Conservation (phyloP, 1,140 invertebrate genomes). For the Thalassaphorura encarpata region DNA sequence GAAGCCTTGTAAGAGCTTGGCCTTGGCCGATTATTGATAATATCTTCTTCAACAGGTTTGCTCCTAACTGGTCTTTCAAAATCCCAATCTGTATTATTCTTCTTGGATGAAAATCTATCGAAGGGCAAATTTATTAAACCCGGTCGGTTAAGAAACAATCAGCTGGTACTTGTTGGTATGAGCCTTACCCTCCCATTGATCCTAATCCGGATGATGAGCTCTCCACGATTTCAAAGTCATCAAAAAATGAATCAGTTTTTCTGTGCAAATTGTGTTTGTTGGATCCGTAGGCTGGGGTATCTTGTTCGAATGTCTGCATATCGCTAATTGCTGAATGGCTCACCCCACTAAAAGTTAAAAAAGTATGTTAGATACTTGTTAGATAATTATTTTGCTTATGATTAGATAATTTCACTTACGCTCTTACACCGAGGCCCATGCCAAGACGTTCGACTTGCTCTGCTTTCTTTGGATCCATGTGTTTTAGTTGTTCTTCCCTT, state of each 20-base stretch:
- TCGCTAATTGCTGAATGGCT: constrained; percentile 88
- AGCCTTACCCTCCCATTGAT: too few species aligned
- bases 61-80: constrained; percentile 13
- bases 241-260: constrained; percentile 29
- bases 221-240: constrained; percentile 31
- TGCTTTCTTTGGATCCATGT: constrained; percentile 74
- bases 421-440: constrained; percentile 67
- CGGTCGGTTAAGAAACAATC: too few species aligned
- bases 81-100: constrained; percentile 24
- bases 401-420: too few species aligned
- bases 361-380: background rate
- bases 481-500: constrained; percentile 63
- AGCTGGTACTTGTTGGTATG: too few species aligned
- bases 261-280: constrained; percentile 35
- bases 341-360: constrained; percentile 50
- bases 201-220: background rate
- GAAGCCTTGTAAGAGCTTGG: constrained; percentile 1
- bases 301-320: constrained; percentile 87
- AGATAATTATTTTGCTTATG: background rate
- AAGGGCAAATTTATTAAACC: background rate
- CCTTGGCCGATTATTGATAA: constrained; percentile 13
- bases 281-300: constrained; percentile 43
- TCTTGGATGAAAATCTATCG: constrained; percentile 9
- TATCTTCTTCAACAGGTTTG: constrained; percentile 15
- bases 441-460: constrained; percentile 84